Evolutionary conservation across 2,797 vertebrate genomes (phyloP), one percentile per base, ranked within the genome.

Genomic region (Falco biarmicus): DNA sequence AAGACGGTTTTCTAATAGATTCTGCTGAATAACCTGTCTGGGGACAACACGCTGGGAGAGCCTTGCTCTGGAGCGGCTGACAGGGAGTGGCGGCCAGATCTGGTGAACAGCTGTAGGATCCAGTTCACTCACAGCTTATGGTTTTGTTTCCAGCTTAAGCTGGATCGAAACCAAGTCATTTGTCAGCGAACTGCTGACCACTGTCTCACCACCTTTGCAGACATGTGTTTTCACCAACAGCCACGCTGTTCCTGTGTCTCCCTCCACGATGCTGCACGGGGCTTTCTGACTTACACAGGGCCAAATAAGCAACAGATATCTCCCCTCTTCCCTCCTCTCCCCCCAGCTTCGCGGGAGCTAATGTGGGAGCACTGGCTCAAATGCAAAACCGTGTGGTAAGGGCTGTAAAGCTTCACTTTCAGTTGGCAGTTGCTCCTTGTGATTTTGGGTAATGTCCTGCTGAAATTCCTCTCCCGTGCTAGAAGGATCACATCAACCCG

Each of bases 141-240:
- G 18, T 50, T 93, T 91, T 89, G 41, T 47, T 93, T 94, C 63
- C 94, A 95, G 61, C 29, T 78, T 91, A 71, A 86, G 71, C 73
- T 93, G 96, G 87, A 95, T 61, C 0, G 2, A 85, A 92, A 60
- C 89, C 91, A 93, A 96, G 73, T 13, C 14, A 84, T 88, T 85
- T 88, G 91, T 93, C 93, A 96, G 89, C 34, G 9, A 89, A 92
- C 79, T 51, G 65, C 15, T 96, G 94, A 95, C 87, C 84, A 71
- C 82, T 47, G 85, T 78, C 95, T 95, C 10, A 1, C 76, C 88
- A 75, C 76, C 51, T 86, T 73, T 39, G 57, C 0, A 3, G 79
- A 34, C 71, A 25, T 13, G 31, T 2, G 1, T 57, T 74, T 43
- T 66, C 53, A 65, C 39, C 59, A 71, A 43, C 2, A 90, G 59